Percentiles rank a stretch among this genome's conserved stretches.
Conservation (phyloP, 2,797 vertebrate genomes). For the Botia kubotai region DNA sequence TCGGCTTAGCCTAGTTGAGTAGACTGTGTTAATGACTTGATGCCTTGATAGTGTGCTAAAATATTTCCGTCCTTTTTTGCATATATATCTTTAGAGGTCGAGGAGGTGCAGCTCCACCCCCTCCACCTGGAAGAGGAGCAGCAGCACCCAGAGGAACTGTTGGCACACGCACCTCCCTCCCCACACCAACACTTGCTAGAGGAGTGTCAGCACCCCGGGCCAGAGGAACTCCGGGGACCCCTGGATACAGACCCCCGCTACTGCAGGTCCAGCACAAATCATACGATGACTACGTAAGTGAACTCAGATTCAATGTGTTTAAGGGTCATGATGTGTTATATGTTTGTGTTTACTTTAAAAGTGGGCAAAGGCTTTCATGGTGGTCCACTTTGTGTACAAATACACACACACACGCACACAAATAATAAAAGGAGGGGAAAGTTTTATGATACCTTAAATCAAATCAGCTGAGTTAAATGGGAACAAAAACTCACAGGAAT, state of each 20-base stretch:
- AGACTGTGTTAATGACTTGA: not conserved
- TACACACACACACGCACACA: constrained; percentile 4
- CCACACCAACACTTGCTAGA: constrained; percentile 80
- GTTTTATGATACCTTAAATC: too few species aligned
- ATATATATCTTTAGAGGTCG: constrained; percentile 80
- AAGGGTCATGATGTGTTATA: constrained; percentile 44
- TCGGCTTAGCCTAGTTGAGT: not conserved
- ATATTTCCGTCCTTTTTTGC: not conserved
- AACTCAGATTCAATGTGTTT: constrained; percentile 58
- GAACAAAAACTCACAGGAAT: constrained; percentile 27
- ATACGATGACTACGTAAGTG: constrained; percentile 97
- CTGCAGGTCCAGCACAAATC: constrained; percentile 85
- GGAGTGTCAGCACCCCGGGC: constrained; percentile 83
- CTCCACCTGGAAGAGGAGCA: constrained; percentile 83
- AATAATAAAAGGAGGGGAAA: constrained; percentile 19
- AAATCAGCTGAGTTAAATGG: constrained; percentile 39
- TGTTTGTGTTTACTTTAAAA: not conserved
- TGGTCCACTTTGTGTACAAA: not conserved
- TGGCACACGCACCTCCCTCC: constrained; percentile 82
- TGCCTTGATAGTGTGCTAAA: too few species aligned
- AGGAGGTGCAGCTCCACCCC: constrained; percentile 81
- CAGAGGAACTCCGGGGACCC: constrained; percentile 78
- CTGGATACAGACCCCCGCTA: constrained; percentile 86
- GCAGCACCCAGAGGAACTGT: constrained; percentile 84
- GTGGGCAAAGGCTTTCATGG: not conserved